Evolutionary conservation across 2,888 invertebrate genomes (phyloP), one percentile per base, ranked within the genome.

Genomic region (Tetragonisca angustula): DNA sequence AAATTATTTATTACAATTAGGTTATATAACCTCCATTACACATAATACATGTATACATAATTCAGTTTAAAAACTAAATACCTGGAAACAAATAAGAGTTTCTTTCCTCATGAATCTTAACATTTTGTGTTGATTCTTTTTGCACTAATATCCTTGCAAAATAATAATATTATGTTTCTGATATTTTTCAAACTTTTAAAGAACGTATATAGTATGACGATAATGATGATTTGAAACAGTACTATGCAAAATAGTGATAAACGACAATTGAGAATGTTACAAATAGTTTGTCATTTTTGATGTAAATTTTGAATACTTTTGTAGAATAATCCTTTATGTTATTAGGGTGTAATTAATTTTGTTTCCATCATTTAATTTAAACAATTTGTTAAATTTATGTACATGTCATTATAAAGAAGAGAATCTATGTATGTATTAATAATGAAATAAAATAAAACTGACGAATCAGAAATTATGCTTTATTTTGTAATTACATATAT

Each of bases 1-100:
- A 70, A 27, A 32, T 43, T 17, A 49, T 68, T 49, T 4, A 50
- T 64, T 59, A 19, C 13, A 24, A 49, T 70, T 43, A 84, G 65
- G 76, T 79, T 84, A 84, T 71, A 32, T 77, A 71, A 80, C 62
- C 70, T 43, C 4, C 5, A 15, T 24, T 59, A 17, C 24, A 27
- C 36, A 49, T 59, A 15, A 13, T 43, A 21, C n/a, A 64, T 27
- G 19, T 59, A 13, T 32, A 24, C 59, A 13, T 75, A 73, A 71
- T n/a, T 75, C 27, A 67, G 5, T 52, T 43, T 56, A 13, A 74
- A 24, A 27, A 59, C 62, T 2, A 27, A 74, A 36, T 88, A 88
- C 88, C 89, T 88, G 87, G 32, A 19, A 77, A 50, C 43, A 52
- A 68, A 21, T 36, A 27, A 50, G 32, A 5, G 61, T 19, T 36